Conservation (phyloP, 2,113 vertebrate genomes). For the Rhinogobius similis region DNA sequence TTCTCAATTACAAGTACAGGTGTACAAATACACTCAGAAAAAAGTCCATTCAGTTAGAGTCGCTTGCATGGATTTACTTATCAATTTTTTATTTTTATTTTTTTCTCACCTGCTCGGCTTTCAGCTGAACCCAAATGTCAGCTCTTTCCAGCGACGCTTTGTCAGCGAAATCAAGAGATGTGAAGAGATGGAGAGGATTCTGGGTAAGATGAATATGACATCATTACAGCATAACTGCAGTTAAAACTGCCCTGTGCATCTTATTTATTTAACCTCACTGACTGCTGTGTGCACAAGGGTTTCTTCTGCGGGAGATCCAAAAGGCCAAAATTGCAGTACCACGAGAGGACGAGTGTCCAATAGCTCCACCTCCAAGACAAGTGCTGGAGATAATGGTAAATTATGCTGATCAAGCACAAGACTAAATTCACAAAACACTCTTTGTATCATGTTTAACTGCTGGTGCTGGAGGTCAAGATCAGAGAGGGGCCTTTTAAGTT, state of each 20-base stretch:
- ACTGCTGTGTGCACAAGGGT: slow-evolving; percentile 72
- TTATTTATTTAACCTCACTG: neutral
- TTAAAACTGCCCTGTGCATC: neutral
- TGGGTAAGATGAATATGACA: slow-evolving; percentile 70
- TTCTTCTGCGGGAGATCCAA: slow-evolving; percentile 92
- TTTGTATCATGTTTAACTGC: too few relatives aligned
- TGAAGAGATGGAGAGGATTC: slow-evolving; percentile 95
- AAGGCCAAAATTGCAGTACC: slow-evolving; percentile 88
- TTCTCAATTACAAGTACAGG: too few relatives aligned
- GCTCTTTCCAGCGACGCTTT: slow-evolving; percentile 94
- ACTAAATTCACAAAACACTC: too few relatives aligned
- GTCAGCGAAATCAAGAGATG: slow-evolving; percentile 97
- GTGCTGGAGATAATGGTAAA: slow-evolving; percentile 94
- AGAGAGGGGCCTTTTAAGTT: too few relatives aligned
- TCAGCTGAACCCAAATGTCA: slow-evolving; percentile 95
- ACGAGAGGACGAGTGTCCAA: slow-evolving; percentile 85
- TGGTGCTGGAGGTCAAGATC: too few relatives aligned
- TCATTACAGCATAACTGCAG: neutral
- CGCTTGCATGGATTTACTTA: neutral
- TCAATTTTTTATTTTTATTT: slow-evolving; percentile 46
- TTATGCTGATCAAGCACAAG: too few relatives aligned
- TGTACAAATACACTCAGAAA: too few relatives aligned
- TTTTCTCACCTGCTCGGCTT: slow-evolving; percentile 55
- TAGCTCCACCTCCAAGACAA: slow-evolving; percentile 89
- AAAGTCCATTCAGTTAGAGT: too few relatives aligned